Evolutionary conservation across 92 coral and sea anemone species (phyloP), one percentile per base, ranked within the genome.

Genomic region (Isaurus tuberculatus): DNA sequence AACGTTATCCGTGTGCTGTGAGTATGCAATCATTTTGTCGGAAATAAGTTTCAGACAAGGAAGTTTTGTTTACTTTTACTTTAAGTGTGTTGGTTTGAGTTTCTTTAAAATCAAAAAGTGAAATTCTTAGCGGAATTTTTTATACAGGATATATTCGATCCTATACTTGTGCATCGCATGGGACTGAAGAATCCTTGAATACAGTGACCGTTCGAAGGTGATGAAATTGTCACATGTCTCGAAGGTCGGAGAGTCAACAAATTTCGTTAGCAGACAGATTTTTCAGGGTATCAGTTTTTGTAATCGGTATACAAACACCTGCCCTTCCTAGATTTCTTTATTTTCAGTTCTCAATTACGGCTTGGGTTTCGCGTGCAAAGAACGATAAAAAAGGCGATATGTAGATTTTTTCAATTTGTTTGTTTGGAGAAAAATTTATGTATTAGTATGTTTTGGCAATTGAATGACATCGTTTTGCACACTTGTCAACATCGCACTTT

Each of bases 1-100:
- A 34, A 70, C n/a, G n/a, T n/a, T n/a, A n/a, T n/a, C n/a, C n/a
- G n/a, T n/a, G n/a, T n/a, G n/a, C n/a, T n/a, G n/a, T n/a, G n/a
- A n/a, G n/a, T n/a, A n/a, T 70, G 51, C 36, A 70, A 44, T 34
- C 73, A 33, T n/a, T 34, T 34, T 70, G 25, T 43, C 29, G 53
- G 53, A 43, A 17, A 34, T 70, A 43, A 70, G 44, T 70, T 36
- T 70, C 74, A 70, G 49, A 69, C 74, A 69, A 69, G 74, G 51
- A 69, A 70, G 74, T 37, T 70, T 70, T 37, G 74, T 70, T 70
- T 70, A 70, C 53, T 36, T 43, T 70, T 19, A 26, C 26, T 11
- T 70, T 22, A 17, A 51, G 20, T 44, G 25, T 34, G n/a, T 70
- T 70, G 5, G 28, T 36, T 23, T 15, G 49, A n/a, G 16, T 34